A percentile compares a stretch with the other conserved stretches of the same genome.
Evolutionary conservation across 1,140 invertebrate genomes (phyloP).

Genomic region (Bicyclus anynana): DNA sequence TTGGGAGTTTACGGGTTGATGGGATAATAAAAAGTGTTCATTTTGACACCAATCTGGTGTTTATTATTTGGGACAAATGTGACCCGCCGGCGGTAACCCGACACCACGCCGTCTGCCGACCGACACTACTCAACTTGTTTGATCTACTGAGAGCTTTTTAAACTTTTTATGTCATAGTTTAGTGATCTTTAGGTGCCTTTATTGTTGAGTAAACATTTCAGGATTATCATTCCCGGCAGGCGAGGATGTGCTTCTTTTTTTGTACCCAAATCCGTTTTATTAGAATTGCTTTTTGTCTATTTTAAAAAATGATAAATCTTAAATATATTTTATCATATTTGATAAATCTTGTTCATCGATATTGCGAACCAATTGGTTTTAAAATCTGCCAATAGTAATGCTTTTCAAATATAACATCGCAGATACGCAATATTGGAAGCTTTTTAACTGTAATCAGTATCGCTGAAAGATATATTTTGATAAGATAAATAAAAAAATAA

Average conservation of each 20-base stretch:
- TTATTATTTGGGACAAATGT: conserved; percentile 73
- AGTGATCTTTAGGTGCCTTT: conserved; percentile 67
- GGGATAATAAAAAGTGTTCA: conserved; percentile 71
- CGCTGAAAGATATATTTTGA: conserved; percentile 40
- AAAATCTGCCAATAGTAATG: conserved; percentile 12
- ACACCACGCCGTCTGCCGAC: conserved; percentile 64
- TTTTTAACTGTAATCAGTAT: conserved; percentile 41
- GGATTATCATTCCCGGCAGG: conserved; percentile 48
- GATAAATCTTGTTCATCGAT: conserved; percentile 12
- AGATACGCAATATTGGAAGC: conserved; percentile 26
- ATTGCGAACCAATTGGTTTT: conserved; percentile 8
- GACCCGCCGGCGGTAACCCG: conserved; percentile 57
- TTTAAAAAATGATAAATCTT: neutral
- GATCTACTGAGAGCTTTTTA: conserved; percentile 77
- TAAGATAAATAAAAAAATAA: conserved; percentile 54
- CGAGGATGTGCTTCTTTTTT: conserved; percentile 27
- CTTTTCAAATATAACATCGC: conserved; percentile 19
- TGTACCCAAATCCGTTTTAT: conserved; percentile 18
- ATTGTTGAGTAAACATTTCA: conserved; percentile 70
- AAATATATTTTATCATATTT: too few relatives aligned
- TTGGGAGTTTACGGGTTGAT: conserved; percentile 61
- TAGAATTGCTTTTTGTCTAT: neutral
- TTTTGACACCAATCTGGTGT: conserved; percentile 75
- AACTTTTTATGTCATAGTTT: conserved; percentile 76
- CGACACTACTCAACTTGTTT: conserved; percentile 68